These are phyloP conservation scores for Amblyjoppa proteus DNA, from an alignment of 2,888 invertebrate genomes.

Conservation along the genomic window DNA sequence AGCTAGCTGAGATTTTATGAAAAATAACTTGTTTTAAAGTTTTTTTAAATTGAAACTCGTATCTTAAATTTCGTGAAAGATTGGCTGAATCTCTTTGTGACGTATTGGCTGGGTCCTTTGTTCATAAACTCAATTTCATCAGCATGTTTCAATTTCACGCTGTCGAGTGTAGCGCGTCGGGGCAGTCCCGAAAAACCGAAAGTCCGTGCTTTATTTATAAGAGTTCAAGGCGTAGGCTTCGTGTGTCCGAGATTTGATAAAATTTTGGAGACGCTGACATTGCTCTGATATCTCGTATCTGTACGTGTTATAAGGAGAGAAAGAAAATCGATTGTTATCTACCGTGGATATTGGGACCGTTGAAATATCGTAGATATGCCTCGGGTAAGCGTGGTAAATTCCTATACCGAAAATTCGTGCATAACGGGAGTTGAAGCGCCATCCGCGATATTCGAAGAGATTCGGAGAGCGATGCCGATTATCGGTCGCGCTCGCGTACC, in stretches of 20 bases:
- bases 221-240: background rate
- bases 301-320: background rate
- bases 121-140: background rate
- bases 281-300: background rate
- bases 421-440: background rate
- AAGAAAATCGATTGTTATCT: constrained; percentile 3
- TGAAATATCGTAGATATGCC: background rate
- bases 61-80: background rate
- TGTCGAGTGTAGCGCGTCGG: no score
- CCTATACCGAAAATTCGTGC: background rate
- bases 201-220: background rate
- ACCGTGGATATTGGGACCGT: background rate
- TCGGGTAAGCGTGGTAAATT: background rate
- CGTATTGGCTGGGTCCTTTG: background rate
- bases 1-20: background rate
- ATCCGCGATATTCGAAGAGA: constrained; percentile 9
- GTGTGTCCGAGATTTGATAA: background rate
- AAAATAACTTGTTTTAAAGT: background rate
- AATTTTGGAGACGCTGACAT: background rate
- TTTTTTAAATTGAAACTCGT: background rate
- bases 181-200: background rate
- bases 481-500: constrained; percentile 31
- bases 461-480: constrained; percentile 48
- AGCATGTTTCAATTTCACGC: background rate
- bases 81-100: background rate